Base-by-base conservation (phyloP, 1,140 invertebrate species). In the Delia radicum region DNA sequence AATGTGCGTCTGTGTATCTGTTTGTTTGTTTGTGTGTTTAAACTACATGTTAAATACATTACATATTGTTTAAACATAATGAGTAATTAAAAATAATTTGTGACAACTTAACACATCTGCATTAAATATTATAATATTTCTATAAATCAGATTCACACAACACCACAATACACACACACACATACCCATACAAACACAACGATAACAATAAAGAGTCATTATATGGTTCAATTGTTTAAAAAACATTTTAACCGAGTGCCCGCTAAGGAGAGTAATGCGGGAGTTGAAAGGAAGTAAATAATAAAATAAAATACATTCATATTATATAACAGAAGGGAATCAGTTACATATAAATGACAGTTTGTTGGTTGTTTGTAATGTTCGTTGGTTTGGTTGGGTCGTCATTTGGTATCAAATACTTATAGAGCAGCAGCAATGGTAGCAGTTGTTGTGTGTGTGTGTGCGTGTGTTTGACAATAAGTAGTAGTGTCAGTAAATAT, bases 81-180 rank as follows among this genome's bases (percentile, higher is more conserved):
- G 65, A 26, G 29, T 69, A 69, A 69, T 69, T 69, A 69, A 69
- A 69, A 69, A 28, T 69, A 69, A 69, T 69, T 69, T 69, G 65
- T 33, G 65, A 69, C 65, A 69, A 69, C 65, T 69, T 69, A 69
- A 69, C 65, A 69, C 65, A 69, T 69, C 27, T 69, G 65, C 65
- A 69, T 69, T 69, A 37, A 33, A 13, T 31, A 31, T 31, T 67
- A 67, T 33, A 33, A 69, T 12, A 69, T 37, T 69, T 69, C 65
- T 12, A 69, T 69, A 69, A 69, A 69, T 69, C 65, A 69, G n/a
- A 18, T 3, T n/a, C 8, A 18, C 29, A n/a, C 63, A 33, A 69
- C 29, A 69, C 18, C 18, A 55, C 18, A 4, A 21, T n/a, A 55
- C 21, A 21, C 48, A 7, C 18, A 55, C 48, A 55, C 48, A 24